Evolutionary conservation across 2,888 invertebrate genomes (phyloP), one percentile per base, ranked within the genome.

Genomic region (Aelia acuminata): DNA sequence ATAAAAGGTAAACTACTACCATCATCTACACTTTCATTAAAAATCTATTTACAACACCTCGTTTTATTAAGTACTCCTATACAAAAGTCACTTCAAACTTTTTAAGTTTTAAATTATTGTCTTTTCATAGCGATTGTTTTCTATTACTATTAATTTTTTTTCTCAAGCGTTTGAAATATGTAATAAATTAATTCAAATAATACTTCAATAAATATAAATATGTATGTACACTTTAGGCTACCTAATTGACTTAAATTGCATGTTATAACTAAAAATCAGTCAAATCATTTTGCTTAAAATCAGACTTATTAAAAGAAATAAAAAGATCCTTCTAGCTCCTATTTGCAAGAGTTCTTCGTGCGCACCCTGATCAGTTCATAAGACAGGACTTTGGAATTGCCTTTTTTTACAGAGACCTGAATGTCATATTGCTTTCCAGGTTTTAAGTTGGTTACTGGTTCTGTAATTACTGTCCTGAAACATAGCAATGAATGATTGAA

Each of bases 321-420:
- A 80, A 80, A 80, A 80, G 80, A n/a, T n/a, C n/a, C 13, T 22
- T 80, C 43, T 43, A n/a, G 80, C n/a, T 70, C 43, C 47, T 80
- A 80, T 80, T 80, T 80, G 80, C 80, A 80, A 47, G 80, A 43
- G n/a, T 80, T 80, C 43, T 92, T 92, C 5, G 93, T 93, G 89
- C 92, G 91, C 8, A 93, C 93, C 90, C 93, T 92, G 11, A 94
- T 92, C 43, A 94, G 92, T 91, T 94, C 93, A 91, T 95, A 95
- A 1, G 94, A 94, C 85, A 94, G 91, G 4, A 94, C 93, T 91
- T 93, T 93, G 35, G 94, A 94, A 91, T 93, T 93, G 80, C 93
- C 93, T 89, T 94, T 93, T 89, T 93, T 93, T 5, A 94, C 93
- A 0, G 94, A 94, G 18, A 95, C 93, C 91, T 94, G 94, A 26